Percentiles rank a stretch among this genome's conserved stretches.
Conservation (phyloP, 2,113 vertebrate genomes). For the Pica pica region DNA sequence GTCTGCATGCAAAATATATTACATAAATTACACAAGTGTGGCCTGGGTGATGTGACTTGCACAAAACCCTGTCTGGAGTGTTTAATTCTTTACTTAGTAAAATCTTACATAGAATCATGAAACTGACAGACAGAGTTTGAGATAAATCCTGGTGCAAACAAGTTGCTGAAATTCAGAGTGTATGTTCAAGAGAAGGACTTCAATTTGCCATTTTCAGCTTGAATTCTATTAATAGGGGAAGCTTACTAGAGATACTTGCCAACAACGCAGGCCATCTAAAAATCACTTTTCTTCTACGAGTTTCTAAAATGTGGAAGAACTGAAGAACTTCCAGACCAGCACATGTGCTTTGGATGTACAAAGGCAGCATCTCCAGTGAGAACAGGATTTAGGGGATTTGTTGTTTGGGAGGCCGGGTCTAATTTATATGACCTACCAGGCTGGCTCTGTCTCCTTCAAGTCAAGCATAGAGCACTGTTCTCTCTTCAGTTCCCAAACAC, state of each 20-base stretch:
- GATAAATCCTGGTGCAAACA: not conserved
- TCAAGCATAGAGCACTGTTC: not conserved
- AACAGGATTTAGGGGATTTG: not conserved
- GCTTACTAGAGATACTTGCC: not conserved
- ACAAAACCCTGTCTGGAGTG: not conserved
- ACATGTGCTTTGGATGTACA: no score
- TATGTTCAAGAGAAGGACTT: not conserved
- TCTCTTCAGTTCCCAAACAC: not conserved
- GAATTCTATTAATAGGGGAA: not conserved
- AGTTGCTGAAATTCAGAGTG: not conserved
- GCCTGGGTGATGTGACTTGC: not conserved
- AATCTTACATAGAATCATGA: not conserved
- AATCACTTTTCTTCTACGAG: not conserved
- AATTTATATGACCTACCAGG: not conserved
- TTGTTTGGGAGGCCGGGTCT: not conserved
- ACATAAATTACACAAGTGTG: not conserved
- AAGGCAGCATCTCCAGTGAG: not conserved
- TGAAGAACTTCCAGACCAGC: not conserved
- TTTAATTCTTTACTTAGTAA: not conserved
- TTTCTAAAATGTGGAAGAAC: not conserved
- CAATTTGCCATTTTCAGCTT: not conserved
- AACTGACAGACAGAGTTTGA: not conserved
- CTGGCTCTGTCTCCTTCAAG: not conserved
- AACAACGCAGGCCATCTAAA: accelerated
- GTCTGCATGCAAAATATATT: not conserved